phyloP scores from a whole-genome alignment of 2,797 vertebrate species.

The Molothrus ater region DNA sequence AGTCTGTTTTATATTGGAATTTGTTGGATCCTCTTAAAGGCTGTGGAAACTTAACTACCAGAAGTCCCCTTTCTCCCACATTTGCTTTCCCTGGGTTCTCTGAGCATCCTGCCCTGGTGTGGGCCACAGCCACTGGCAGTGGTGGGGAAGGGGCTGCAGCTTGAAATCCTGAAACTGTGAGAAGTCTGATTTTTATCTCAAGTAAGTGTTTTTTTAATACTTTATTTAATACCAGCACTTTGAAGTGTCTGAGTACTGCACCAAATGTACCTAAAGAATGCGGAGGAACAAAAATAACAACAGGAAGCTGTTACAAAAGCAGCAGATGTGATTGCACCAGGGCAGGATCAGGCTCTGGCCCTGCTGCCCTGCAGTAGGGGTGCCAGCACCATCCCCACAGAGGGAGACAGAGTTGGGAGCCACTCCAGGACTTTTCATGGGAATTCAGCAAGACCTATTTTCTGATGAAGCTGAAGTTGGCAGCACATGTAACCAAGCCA shows the following conservation, averaged over 20 bases:
- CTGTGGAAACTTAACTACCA: not conserved
- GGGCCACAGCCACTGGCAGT: not conserved
- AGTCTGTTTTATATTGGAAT: conserved; percentile 1
- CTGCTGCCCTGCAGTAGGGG: rapidly evolving
- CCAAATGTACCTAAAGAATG: not conserved
- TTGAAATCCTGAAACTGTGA: not conserved
- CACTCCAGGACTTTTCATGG: conserved; percentile 41
- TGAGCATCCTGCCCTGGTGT: rapidly evolving
- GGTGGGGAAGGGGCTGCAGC: not conserved
- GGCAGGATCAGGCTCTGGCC: not conserved
- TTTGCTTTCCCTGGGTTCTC: not conserved
- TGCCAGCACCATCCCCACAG: not conserved
- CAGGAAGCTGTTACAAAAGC: not conserved
- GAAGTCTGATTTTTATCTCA: not conserved
- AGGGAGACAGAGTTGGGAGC: not conserved
- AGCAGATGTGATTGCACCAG: not conserved
- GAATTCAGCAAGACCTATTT: conserved; percentile 46
- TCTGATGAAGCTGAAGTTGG: conserved; percentile 22
- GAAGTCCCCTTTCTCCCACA: not conserved
- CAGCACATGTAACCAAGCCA: conserved; percentile 12
- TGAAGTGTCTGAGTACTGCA: not conserved
- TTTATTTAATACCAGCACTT: not conserved
- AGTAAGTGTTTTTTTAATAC: not conserved
- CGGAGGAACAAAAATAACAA: not conserved
- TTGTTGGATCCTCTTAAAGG: not conserved